Evolutionary conservation across 2,113 vertebrate genomes (phyloP).

Genomic region (Halichoerus grypus): DNA sequence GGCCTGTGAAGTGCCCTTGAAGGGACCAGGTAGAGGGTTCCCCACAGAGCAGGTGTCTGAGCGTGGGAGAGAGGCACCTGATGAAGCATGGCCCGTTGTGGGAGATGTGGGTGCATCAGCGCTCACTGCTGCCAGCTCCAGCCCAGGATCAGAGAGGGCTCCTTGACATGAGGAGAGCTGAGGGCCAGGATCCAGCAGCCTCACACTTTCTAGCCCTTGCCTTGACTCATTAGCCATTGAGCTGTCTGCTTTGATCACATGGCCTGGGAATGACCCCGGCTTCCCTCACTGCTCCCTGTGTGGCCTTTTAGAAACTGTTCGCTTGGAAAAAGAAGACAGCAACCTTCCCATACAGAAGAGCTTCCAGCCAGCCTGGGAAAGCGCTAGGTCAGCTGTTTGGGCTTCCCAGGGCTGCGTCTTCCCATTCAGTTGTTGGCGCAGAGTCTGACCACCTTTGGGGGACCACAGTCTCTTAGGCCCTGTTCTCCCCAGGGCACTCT

Average conservation of each 20-base stretch:
- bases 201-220: background rate
- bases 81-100: background rate
- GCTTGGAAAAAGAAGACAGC: background rate
- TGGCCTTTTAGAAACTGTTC: background rate
- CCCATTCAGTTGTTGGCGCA: rapidly evolving
- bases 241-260: background rate
- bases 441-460: too few species aligned
- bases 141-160: background rate
- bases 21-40: rapidly evolving
- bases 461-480: background rate
- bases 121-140: background rate
- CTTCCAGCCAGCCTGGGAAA: background rate
- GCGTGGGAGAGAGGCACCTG: background rate
- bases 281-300: background rate
- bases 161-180: background rate
- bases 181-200: background rate
- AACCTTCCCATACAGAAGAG: background rate
- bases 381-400: background rate
- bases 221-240: background rate
- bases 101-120: background rate
- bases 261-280: background rate
- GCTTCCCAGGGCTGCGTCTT: background rate
- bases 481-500: background rate
- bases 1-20: background rate
- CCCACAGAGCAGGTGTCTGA: background rate